phyloP scores from a whole-genome alignment of 2,888 invertebrate species.

The Calameuta filiformis region DNA sequence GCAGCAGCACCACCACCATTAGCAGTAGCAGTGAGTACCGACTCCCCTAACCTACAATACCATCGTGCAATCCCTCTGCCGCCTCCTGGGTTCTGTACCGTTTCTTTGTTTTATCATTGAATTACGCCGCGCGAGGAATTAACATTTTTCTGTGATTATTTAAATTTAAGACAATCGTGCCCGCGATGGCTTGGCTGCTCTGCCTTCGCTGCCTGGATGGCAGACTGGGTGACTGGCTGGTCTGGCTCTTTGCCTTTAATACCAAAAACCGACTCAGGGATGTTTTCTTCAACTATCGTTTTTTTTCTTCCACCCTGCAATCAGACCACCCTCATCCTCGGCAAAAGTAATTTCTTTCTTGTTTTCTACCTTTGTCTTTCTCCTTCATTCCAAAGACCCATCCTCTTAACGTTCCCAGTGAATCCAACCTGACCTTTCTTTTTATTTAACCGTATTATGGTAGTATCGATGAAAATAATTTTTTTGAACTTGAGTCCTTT shows the following conservation, averaged over 20 bases:
- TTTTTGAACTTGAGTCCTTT: not conserved
- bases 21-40: not conserved
- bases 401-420: not conserved
- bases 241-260: not conserved
- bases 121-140: conserved; percentile 48
- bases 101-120: conserved; percentile 58
- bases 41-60: not conserved
- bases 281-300: not conserved
- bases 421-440: not conserved
- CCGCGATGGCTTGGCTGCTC: conserved; percentile 17
- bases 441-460: not conserved
- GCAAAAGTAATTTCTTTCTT: not conserved
- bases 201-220: not conserved
- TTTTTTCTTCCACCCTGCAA: not conserved
- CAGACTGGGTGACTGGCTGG: not conserved
- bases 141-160: conserved; percentile 62
- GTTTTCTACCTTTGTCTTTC: not conserved
- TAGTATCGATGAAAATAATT: not conserved
- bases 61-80: not conserved
- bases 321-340: not conserved
- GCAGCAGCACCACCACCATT: too few species aligned
- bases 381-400: not conserved
- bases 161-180: conserved; percentile 59
- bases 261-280: not conserved
- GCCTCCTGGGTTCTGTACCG: conserved; percentile 14